phyloP scores from a whole-genome alignment of 2,888 invertebrate species.

The Lathronympha strigana region DNA sequence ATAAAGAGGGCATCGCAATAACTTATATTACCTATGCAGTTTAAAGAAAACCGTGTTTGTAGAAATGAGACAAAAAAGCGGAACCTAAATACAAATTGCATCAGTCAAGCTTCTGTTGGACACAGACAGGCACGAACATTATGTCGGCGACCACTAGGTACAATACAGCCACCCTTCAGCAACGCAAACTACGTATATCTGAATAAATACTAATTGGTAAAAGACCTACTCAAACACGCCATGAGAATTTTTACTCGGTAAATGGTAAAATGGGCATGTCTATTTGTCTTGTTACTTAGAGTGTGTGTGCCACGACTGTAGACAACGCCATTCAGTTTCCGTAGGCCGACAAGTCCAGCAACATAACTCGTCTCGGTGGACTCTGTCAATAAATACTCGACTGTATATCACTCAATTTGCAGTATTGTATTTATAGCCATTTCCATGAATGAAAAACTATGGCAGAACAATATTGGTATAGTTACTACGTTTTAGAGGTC shows the following conservation, averaged over 20 bases:
- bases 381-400: constrained; percentile 44
- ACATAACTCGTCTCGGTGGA: constrained; percentile 54
- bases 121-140: constrained; percentile 1
- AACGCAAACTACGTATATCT: constrained; percentile 71
- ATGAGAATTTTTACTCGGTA: constrained; percentile 81
- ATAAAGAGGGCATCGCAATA: too few relatives aligned
- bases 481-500: too few relatives aligned
- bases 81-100: background rate
- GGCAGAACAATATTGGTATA: too few relatives aligned
- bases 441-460: background rate
- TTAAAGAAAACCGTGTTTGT: too few relatives aligned
- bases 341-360: constrained; percentile 57
- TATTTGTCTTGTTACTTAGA: constrained; percentile 82
- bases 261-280: constrained; percentile 82
- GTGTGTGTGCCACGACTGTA: constrained; percentile 79
- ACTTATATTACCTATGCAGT: too few relatives aligned
- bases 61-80: background rate
- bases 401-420: background rate
- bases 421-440: background rate
- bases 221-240: constrained; percentile 82
- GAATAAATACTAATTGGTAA: constrained; percentile 83
- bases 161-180: constrained; percentile 65
- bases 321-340: constrained; percentile 63
- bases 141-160: constrained; percentile 58
- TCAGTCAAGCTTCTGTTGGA: background rate